Evolutionary conservation across 2,888 invertebrate species (phyloP).

Genomic region (Leptopilina myrica): DNA sequence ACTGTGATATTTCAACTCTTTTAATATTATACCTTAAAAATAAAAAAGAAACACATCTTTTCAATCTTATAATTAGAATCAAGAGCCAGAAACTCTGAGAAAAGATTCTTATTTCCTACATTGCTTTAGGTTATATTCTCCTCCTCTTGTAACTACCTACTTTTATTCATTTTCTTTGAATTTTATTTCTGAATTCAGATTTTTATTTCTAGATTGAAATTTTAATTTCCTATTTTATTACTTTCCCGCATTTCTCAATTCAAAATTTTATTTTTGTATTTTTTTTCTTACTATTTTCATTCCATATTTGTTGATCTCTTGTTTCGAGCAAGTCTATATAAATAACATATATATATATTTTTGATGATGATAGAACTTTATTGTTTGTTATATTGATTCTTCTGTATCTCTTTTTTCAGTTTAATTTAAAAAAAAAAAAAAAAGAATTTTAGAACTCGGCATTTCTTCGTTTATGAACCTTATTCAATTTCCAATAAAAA

Average conservation of each 20-base stretch:
- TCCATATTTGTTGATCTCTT: neutral
- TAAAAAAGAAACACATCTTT: neutral
- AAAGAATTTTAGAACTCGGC: neutral
- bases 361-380: too few relatives aligned
- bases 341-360: too few relatives aligned
- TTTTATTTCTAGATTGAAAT: neutral
- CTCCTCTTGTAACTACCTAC: neutral
- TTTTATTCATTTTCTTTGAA: neutral
- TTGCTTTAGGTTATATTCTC: slow-evolving; percentile 1
- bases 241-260: neutral
- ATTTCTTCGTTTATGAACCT: slow-evolving; percentile 15
- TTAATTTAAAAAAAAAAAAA: neutral
- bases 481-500: slow-evolving; percentile 9
- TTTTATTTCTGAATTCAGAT: neutral
- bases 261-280: neutral
- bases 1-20: slow-evolving; percentile 30
- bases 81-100: neutral
- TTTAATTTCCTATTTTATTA: neutral
- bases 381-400: neutral
- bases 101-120: neutral
- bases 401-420: too few relatives aligned
- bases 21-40: neutral
- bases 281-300: neutral
- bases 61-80: neutral
- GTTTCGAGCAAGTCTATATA: neutral